phyloP scores from a whole-genome alignment of 2,888 invertebrate genomes.

The Bhutanitis thaidina region DNA sequence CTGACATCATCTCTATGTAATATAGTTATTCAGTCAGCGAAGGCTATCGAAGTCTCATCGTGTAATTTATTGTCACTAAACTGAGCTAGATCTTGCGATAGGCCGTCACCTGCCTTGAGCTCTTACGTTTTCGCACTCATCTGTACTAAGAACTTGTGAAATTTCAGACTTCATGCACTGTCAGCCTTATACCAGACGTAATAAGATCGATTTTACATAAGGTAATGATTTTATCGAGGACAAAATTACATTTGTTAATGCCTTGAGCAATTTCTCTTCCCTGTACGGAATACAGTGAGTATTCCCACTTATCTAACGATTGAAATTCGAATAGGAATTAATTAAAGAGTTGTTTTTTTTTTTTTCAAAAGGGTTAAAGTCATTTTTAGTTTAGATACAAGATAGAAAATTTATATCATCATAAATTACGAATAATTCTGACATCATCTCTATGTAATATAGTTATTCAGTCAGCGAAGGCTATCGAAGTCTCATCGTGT shows the following conservation, averaged over 20 bases:
- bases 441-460: no score
- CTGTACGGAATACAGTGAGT: constrained; percentile 9
- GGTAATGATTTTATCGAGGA: not conserved
- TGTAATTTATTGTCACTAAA: constrained; percentile 21
- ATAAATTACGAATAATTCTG: no score
- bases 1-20: no score
- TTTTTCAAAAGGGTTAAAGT: no score
- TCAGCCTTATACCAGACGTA: not conserved
- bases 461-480: no score
- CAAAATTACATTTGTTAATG: not conserved
- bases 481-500: constrained; percentile 16
- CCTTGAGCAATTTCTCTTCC: constrained; percentile 17
- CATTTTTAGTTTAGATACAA: no score
- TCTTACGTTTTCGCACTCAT: constrained; percentile 13
- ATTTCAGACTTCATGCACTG: not conserved
- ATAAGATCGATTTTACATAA: not conserved
- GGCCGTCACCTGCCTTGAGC: constrained; percentile 18
- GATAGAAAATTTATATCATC: no score
- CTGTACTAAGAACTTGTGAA: not conserved
- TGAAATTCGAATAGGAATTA: constrained; percentile 15
- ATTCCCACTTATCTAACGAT: constrained; percentile 13
- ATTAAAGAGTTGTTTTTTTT: constrained; percentile 14
- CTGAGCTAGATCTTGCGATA: constrained; percentile 21
- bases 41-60: constrained; percentile 14
- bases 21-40: no score